Evolutionary conservation across 2,113 vertebrate species (phyloP).

Genomic region (Indicator maculatus): DNA sequence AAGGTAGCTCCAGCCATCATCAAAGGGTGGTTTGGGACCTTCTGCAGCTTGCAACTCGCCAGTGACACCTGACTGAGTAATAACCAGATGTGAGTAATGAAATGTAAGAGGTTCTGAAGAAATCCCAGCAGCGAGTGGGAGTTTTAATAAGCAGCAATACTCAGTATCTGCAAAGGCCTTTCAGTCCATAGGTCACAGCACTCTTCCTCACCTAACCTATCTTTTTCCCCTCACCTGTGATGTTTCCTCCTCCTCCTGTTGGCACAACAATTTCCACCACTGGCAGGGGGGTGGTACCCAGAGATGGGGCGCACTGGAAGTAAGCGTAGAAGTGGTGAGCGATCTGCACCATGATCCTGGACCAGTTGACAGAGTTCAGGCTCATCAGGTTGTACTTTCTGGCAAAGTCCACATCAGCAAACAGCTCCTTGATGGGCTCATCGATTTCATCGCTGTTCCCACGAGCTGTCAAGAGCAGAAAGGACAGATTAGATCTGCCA

Average conservation of each 20-base stretch:
- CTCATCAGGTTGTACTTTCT: slow-evolving; percentile 84
- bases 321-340: slow-evolving; percentile 90
- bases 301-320: slow-evolving; percentile 73
- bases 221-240: slow-evolving; percentile 78
- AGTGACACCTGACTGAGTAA: slow-evolving; percentile 36
- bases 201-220: slow-evolving; percentile 11
- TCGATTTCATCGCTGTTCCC: slow-evolving; percentile 93
- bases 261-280: slow-evolving; percentile 90
- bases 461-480: slow-evolving; percentile 75
- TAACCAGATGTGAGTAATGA: slow-evolving; percentile 43
- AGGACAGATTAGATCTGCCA: slow-evolving; percentile 5
- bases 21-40: slow-evolving; percentile 27
- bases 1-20: background rate
- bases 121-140: slow-evolving; percentile 53
- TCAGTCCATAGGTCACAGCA: slow-evolving; percentile 32
- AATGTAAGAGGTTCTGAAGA: slow-evolving; percentile 59
- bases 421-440: slow-evolving; percentile 82
- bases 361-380: slow-evolving; percentile 93
- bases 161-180: slow-evolving; percentile 5
- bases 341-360: slow-evolving; percentile 89
- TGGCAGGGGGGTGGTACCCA: slow-evolving; percentile 62
- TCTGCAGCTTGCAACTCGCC: slow-evolving; percentile 14
- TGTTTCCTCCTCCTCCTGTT: slow-evolving; percentile 90
- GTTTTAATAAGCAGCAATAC: slow-evolving; percentile 54
- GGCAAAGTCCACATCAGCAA: slow-evolving; percentile 82